These are phyloP conservation scores for Gymnopithys bicolor DNA, from an alignment of 2,797 vertebrate species.

Conservation along the genomic window DNA sequence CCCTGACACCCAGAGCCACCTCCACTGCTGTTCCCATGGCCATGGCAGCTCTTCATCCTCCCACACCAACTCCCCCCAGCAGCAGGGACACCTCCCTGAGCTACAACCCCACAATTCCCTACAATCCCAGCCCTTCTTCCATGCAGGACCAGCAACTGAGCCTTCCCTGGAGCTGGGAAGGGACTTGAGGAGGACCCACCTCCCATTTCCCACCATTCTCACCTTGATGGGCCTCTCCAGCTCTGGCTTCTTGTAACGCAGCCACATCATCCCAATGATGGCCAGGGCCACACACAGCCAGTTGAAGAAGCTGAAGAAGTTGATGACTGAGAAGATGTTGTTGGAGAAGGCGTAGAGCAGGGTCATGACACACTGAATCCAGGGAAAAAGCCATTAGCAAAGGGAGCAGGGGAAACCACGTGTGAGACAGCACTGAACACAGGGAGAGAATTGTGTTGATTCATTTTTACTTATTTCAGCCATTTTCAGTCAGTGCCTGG, in stretches of 20 bases:
- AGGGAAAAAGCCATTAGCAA: neutral
- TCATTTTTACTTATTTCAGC: neutral
- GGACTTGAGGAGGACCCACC: neutral
- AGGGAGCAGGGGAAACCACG: neutral
- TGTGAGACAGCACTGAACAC: rapidly evolving
- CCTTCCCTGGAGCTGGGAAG: neutral
- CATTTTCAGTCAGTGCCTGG: neutral
- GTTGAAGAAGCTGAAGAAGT: slow-evolving; percentile 99
- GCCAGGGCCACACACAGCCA: slow-evolving; percentile 98
- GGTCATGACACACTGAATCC: slow-evolving; percentile 90
- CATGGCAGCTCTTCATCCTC: neutral
- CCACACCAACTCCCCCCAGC: rapidly evolving
- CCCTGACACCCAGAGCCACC: neutral
- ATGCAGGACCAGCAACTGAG: neutral
- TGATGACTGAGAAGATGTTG: slow-evolving; percentile 97
- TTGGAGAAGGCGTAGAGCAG: slow-evolving; percentile 95
- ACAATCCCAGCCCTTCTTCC: neutral
- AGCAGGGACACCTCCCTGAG: neutral
- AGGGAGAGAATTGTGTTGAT: neutral
- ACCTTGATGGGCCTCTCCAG: slow-evolving; percentile 96
- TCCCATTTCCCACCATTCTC: neutral
- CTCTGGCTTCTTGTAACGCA: slow-evolving; percentile 92
- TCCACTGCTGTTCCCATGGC: neutral
- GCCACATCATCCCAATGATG: slow-evolving; percentile 95
- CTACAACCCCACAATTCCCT: neutral